Evolutionary conservation across 2,888 invertebrate species (phyloP).

Genomic region (Lithosia quadra): DNA sequence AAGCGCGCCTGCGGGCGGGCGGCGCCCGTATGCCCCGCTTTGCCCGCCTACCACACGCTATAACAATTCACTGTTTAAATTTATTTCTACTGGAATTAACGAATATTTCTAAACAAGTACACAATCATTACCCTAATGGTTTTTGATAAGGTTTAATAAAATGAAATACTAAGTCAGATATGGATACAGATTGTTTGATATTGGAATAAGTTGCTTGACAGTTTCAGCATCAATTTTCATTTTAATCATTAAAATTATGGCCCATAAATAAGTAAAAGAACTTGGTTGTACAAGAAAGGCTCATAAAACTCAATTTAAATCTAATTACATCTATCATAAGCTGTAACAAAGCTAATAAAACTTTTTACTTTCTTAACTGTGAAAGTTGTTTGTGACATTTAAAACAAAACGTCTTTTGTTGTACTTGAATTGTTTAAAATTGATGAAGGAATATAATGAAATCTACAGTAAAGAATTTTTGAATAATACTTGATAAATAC

Average conservation of each 20-base stretch:
- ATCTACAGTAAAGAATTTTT: not conserved
- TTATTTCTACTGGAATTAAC: constrained; percentile 70
- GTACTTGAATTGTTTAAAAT: constrained; percentile 6
- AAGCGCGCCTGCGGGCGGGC: constrained; percentile 84
- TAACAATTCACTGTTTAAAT: constrained; percentile 72
- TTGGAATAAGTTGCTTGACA: not conserved
- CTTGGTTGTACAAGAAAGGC: constrained; percentile 12
- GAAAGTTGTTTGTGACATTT: constrained; percentile 17
- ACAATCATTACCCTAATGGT: constrained; percentile 26
- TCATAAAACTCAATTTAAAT: constrained; percentile 22
- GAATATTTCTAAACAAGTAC: constrained; percentile 47
- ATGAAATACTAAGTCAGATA: constrained; percentile 16
- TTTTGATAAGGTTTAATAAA: constrained; percentile 25
- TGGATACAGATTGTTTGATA: not conserved
- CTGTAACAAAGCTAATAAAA: constrained; percentile 23
- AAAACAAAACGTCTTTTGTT: constrained; percentile 14
- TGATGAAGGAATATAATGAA: not conserved
- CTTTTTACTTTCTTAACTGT: constrained; percentile 13
- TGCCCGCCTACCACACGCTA: constrained; percentile 70
- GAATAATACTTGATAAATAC: too few relatives aligned
- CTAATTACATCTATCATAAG: constrained; percentile 19
- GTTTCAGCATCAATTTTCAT: constrained; percentile 16
- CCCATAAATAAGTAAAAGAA: constrained; percentile 18
- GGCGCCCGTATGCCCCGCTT: constrained; percentile 76
- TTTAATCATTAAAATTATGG: constrained; percentile 3